Percentiles rank a stretch among this genome's conserved stretches.
Evolutionary conservation across 2,113 vertebrate species (phyloP).

Genomic region (Apteryx owenii): DNA sequence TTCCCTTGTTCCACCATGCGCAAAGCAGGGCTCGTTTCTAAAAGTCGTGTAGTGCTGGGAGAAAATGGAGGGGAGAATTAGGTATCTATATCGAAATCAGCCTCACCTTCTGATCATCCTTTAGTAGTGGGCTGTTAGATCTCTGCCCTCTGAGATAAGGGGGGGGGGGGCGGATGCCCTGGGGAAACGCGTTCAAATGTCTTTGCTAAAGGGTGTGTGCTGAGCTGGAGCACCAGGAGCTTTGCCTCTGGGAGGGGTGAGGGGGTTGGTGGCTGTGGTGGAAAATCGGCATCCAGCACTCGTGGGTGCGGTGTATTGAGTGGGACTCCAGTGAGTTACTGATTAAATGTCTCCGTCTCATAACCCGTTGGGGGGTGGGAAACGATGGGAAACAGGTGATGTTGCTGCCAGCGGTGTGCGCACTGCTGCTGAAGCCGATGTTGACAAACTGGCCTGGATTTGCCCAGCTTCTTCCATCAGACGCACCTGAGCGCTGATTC

Average conservation of each 20-base stretch:
- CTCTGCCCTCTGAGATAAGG: not conserved
- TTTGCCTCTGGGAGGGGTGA: fast-evolving
- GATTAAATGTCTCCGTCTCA: not conserved
- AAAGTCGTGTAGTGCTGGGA: not conserved
- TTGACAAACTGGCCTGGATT: not conserved
- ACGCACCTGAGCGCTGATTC: not conserved
- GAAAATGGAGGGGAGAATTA: not conserved
- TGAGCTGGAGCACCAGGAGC: not conserved
- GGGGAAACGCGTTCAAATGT: not conserved
- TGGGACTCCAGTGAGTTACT: not conserved
- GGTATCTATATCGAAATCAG: not conserved
- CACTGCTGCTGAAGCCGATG: not conserved
- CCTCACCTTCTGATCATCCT: not conserved
- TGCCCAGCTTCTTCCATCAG: not conserved
- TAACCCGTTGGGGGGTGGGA: not conserved
- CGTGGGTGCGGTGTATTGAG: fast-evolving
- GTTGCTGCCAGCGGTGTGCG: not conserved
- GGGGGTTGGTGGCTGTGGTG: not conserved
- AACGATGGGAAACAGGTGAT: fast-evolving
- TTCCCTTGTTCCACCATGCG: not conserved
- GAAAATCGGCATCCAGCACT: not conserved
- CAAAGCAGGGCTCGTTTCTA: not conserved
- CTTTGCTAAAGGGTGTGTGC: not conserved
- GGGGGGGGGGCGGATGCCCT: not conserved
- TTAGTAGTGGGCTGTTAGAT: slow-evolving; percentile 48